A percentile compares a stretch with the other conserved stretches of the same genome.
phyloP scores from a whole-genome alignment of 2,888 invertebrate genomes.

The Drosophila infuscata region DNA sequence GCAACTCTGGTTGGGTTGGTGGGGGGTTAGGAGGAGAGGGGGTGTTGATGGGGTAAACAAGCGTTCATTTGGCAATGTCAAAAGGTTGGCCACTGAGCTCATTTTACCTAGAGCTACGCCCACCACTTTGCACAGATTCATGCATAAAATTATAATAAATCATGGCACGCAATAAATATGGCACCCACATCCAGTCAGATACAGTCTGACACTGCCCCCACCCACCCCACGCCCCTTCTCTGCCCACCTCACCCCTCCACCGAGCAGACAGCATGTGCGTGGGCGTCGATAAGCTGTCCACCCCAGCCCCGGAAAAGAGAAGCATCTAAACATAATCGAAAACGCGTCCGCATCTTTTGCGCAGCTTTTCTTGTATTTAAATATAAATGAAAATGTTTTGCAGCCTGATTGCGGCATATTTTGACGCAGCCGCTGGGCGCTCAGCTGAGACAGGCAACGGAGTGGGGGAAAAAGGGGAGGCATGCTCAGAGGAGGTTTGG shows the following conservation, averaged over 20 bases:
- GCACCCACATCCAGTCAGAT: constrained; percentile 48
- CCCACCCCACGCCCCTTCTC: background rate
- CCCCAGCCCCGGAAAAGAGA: constrained; percentile 30
- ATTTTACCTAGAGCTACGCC: constrained; percentile 58
- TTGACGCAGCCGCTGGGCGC: constrained; percentile 74
- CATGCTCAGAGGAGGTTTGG: background rate
- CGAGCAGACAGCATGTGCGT: constrained; percentile 50
- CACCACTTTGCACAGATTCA: constrained; percentile 67
- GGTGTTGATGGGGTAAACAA: background rate
- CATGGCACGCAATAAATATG: constrained; percentile 77
- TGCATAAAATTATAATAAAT: constrained; percentile 80
- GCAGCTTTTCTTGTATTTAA: constrained; percentile 67
- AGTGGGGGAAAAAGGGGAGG: background rate
- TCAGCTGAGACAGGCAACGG: constrained; percentile 42
- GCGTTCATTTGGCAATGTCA: constrained; percentile 51
- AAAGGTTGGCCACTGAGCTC: constrained; percentile 57
- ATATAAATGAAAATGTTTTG: constrained; percentile 80
- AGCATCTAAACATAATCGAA: constrained; percentile 79
- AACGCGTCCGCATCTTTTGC: constrained; percentile 63
- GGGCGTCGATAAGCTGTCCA: constrained; percentile 74
- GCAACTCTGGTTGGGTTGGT: background rate
- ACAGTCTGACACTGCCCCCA: constrained; percentile 10
- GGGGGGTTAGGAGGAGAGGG: background rate
- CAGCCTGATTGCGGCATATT: constrained; percentile 80
- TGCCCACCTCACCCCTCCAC: background rate